A percentile compares a stretch with the other conserved stretches of the same genome.
Conservation (phyloP, 2,113 vertebrate species). For the Sinocyclocheilus rhinocerous region DNA sequence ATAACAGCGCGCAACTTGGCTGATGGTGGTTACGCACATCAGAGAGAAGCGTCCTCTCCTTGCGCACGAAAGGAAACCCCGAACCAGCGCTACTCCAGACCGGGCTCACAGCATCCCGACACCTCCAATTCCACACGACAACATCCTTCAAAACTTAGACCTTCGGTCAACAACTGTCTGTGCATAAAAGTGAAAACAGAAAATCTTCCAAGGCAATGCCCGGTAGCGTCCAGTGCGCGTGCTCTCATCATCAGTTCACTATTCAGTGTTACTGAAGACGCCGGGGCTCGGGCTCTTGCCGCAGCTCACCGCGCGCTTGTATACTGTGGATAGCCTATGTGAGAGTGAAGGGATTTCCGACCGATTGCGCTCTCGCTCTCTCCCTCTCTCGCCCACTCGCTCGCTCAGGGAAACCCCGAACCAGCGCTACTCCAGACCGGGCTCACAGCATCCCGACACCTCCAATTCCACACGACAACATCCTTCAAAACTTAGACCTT, state of each 20-base stretch:
- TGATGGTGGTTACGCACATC: constrained; percentile 49
- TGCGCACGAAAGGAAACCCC: constrained; percentile 46
- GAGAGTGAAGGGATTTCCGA: constrained; percentile 41
- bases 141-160: constrained; percentile 23
- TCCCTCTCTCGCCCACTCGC: constrained; percentile 32
- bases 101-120: constrained; percentile 37
- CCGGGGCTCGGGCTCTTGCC: neutral
- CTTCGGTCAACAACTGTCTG: constrained; percentile 21
- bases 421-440: constrained; percentile 21
- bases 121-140: constrained; percentile 32
- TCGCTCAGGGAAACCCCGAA: constrained; percentile 40
- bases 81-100: constrained; percentile 29
- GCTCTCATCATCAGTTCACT: constrained; percentile 31
- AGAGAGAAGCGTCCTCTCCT: constrained; percentile 47
- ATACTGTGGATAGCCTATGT: constrained; percentile 37
- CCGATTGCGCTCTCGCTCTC: constrained; percentile 33
- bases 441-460: constrained; percentile 37
- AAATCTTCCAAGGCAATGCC: constrained; percentile 12
- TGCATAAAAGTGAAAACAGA: neutral
- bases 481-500: constrained; percentile 27
- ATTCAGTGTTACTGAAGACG: neutral
- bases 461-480: constrained; percentile 29
- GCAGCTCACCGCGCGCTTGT: constrained; percentile 35
- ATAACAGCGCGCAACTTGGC: constrained; percentile 34
- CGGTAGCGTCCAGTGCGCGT: constrained; percentile 20